These are phyloP conservation scores for Anoplolepis gracilipes DNA, from an alignment of 1,140 invertebrate species.

Conservation along the genomic window DNA sequence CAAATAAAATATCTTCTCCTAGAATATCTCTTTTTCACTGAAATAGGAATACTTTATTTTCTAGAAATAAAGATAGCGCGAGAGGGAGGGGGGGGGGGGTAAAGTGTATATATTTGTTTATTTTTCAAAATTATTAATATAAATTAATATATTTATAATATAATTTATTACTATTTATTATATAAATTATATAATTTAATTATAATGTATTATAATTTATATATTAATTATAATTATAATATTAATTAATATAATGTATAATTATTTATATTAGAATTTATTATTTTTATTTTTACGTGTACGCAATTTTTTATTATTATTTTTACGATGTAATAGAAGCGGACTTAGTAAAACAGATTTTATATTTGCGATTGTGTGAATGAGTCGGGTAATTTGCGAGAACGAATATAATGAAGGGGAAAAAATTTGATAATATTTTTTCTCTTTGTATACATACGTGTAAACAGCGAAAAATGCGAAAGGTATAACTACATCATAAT, in stretches of 20 bases:
- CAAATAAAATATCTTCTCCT: conserved; percentile 3
- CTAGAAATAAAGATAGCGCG: not conserved
- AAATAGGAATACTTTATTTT: conserved; percentile 30
- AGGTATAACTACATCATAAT: conserved; percentile 8
- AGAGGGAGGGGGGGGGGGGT: too few relatives aligned
- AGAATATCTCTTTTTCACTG: conserved; percentile 13
- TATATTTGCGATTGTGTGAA: not conserved
- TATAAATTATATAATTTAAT: too few relatives aligned
- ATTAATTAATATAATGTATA: too few relatives aligned
- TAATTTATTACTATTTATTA: too few relatives aligned
- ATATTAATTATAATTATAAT: too few relatives aligned
- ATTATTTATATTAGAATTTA: too few relatives aligned
- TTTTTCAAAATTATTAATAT: too few relatives aligned
- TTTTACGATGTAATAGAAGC: not conserved
- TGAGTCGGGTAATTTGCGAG: not conserved
- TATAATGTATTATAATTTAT: too few relatives aligned
- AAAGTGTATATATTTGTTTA: too few relatives aligned
- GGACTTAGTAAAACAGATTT: not conserved
- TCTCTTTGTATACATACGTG: not conserved
- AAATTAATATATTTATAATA: too few relatives aligned
- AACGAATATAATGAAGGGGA: not conserved
- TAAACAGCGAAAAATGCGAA: conserved; percentile 9
- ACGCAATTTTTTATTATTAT: too few relatives aligned
- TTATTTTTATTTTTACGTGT: too few relatives aligned
- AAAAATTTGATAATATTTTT: conserved; percentile 28